Base-by-base conservation (phyloP, 1,140 invertebrate genomes). In the Bombus terrestris region DNA sequence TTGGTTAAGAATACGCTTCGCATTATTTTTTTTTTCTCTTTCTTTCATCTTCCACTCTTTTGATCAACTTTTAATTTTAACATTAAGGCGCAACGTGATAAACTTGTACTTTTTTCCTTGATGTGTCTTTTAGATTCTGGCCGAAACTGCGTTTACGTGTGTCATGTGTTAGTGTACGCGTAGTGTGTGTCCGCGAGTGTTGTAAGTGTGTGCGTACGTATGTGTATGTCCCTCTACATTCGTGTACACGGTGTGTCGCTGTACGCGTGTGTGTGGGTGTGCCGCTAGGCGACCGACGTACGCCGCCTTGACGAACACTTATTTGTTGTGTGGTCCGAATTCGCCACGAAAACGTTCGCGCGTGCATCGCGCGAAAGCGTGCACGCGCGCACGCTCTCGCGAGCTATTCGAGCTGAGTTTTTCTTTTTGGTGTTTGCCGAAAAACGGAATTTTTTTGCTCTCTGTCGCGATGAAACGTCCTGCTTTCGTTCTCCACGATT, bases 101-200 rank as follows among this genome's bases (percentile, higher is more conserved):
- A 94, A 94, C 93, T 94, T 94, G 93, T 94, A 94, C 93, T 94
- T 93, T 94, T 94, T 94, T 94, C 93, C 93, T 94, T 94, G 93
- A 94, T 94, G 93, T 94, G 93, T 94, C 93, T 93, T 94, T 94
- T 94, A 90, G 94, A 94, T 93, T 93, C 92, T 91, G 93, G 92
- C 93, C 93, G 93, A 94, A 94, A 94, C 91, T 93, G 91, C 91
- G 89, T 93, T 87, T 91, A 89, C 71, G 73, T 86, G 89, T 93
- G 83, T 59, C 69, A n/a, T 37, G 86, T 92, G 89, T 73, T 43
- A 39, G 75, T 89, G 85, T 87, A 72, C 68, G 69, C 39, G 75
- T 90, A 22, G 69, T 72, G 91, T 89, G 88, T 88, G 62, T 59
- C 62, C 86, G 68, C 76, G 64, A 10, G 62, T 89, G 71, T 72